Percentiles rank a stretch among this genome's conserved stretches.
phyloP scores from a whole-genome alignment of 2,113 vertebrate species.

The Halcyon malimbica region DNA sequence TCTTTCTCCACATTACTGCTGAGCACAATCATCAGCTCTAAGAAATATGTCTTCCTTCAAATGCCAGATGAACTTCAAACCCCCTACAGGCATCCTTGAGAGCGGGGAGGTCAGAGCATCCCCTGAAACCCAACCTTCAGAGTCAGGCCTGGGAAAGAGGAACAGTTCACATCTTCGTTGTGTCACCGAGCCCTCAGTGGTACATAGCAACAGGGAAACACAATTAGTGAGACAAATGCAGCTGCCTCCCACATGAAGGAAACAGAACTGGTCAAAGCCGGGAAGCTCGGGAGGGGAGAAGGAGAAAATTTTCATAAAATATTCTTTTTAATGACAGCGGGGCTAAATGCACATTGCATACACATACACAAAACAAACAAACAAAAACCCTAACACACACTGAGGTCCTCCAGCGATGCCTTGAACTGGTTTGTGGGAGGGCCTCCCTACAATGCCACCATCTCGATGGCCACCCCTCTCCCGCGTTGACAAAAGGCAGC shows the following conservation, averaged over 20 bases:
- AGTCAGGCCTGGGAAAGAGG: conserved; percentile 19
- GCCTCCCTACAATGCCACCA: background rate
- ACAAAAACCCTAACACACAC: conserved; percentile 7
- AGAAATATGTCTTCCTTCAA: background rate
- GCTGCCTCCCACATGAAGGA: conserved; percentile 60
- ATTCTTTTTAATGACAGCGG: background rate
- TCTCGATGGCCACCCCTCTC: background rate
- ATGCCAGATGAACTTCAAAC: background rate
- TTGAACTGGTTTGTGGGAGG: conserved; percentile 9
- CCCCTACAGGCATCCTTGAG: background rate
- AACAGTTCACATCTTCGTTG: background rate
- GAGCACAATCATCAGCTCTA: background rate
- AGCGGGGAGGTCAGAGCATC: background rate
- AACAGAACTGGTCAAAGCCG: conserved; percentile 34
- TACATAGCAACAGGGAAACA: conserved; percentile 45
- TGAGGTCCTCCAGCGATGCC: conserved; percentile 7
- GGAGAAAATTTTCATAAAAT: conserved; percentile 33
- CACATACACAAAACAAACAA: background rate
- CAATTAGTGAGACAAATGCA: conserved; percentile 46
- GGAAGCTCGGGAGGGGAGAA: background rate
- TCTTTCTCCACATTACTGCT: background rate
- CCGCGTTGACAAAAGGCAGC: conserved; percentile 12
- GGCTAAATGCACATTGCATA: background rate
- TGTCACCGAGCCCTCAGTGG: background rate
- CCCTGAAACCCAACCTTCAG: background rate